Evolutionary conservation across 2,888 invertebrate genomes (phyloP).

Genomic region (Seira sanloemensis): DNA sequence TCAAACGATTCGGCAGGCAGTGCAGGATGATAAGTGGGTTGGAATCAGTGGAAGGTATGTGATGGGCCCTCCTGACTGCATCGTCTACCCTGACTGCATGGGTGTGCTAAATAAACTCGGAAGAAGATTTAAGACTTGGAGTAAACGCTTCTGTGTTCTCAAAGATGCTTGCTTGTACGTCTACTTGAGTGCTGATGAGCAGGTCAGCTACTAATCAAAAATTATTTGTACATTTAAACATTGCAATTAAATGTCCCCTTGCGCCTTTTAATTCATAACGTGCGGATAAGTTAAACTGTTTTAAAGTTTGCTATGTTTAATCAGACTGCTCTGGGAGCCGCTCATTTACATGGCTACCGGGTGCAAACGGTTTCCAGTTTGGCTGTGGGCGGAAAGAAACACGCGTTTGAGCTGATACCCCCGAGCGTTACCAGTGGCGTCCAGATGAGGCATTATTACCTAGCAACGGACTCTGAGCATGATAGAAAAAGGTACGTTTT

Average conservation of each 20-base stretch:
- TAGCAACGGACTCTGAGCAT: constrained; percentile 95
- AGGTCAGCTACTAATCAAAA: too few species aligned
- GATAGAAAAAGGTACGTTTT: constrained; percentile 90
- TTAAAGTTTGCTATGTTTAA: constrained; percentile 7
- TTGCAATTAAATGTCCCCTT: not conserved
- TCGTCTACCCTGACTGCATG: constrained; percentile 91
- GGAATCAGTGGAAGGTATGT: constrained; percentile 88
- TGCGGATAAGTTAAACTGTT: not conserved
- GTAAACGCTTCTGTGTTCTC: constrained; percentile 92
- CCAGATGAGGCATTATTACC: constrained; percentile 88
- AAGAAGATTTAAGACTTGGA: constrained; percentile 87
- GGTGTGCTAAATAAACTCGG: constrained; percentile 92
- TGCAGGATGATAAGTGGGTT: constrained; percentile 84
- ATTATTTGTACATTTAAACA: too few species aligned
- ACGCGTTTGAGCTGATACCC: constrained; percentile 93
- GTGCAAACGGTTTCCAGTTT: constrained; percentile 87
- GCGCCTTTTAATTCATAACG: not conserved
- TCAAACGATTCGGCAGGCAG: constrained; percentile 86
- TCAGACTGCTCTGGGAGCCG: constrained; percentile 81
- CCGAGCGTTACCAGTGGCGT: constrained; percentile 82
- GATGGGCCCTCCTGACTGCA: constrained; percentile 86
- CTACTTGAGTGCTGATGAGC: constrained; percentile 79
- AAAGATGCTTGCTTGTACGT: constrained; percentile 97
- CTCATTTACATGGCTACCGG: constrained; percentile 90
- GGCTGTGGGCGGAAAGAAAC: constrained; percentile 85